A percentile compares a stretch with the other conserved stretches of the same genome.
Evolutionary conservation across 2,113 vertebrate genomes (phyloP).

Genomic region (Amblyopsis rosae): DNA sequence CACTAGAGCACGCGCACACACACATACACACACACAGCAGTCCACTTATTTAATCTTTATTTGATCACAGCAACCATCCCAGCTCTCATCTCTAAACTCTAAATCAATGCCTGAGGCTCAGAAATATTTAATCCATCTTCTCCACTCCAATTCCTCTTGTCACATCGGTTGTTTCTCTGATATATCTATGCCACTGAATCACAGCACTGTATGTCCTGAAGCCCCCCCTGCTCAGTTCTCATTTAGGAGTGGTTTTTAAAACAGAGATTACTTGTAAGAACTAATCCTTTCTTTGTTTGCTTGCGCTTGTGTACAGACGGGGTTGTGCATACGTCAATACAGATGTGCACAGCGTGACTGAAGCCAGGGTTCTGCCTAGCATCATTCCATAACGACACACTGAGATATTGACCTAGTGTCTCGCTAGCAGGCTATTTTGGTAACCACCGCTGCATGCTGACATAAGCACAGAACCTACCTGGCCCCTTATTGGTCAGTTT

Average conservation of each 20-base stretch:
- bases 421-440: background rate
- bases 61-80: background rate
- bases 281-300: too few species aligned
- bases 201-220: background rate
- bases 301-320: too few species aligned
- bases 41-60: background rate
- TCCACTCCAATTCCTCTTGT: background rate
- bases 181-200: background rate
- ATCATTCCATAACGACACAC: background rate
- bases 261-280: too few species aligned
- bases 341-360: too few species aligned
- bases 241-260: too few species aligned
- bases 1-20: slow-evolving; percentile 54
- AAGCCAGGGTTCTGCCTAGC: background rate
- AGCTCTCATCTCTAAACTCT: background rate
- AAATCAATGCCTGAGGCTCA: background rate
- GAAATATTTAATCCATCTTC: slow-evolving; percentile 8
- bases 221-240: too few species aligned
- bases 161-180: slow-evolving; percentile 1
- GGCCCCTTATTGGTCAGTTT: slow-evolving; percentile 4
- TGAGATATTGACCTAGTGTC: background rate
- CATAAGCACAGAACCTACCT: background rate
- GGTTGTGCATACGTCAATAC: too few species aligned
- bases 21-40: background rate
- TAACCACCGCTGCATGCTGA: background rate